Conservation (phyloP, 2,113 vertebrate genomes). For the Oreotrochilus melanogaster region DNA sequence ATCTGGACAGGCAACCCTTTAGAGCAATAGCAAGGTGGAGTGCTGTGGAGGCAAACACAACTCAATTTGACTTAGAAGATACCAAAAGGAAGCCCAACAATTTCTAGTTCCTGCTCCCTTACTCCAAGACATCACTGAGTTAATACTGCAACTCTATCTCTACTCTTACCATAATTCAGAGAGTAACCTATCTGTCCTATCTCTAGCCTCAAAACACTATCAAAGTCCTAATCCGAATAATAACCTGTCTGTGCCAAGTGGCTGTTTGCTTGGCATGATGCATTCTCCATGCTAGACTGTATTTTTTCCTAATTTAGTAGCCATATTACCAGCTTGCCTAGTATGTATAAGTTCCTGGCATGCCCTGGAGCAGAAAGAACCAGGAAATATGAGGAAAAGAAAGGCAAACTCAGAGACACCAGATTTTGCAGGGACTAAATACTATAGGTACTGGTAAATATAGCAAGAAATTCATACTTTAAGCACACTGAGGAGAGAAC, state of each 20-base stretch:
- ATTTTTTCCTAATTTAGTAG: background rate
- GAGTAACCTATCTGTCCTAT: background rate
- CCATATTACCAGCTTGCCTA: background rate
- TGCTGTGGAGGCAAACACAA: rapidly evolving
- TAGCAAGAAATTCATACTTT: background rate
- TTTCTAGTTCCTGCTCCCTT: background rate
- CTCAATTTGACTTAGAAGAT: background rate
- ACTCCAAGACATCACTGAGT: background rate
- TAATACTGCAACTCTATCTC: background rate
- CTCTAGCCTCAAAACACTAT: background rate
- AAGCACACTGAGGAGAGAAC: background rate
- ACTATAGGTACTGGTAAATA: background rate
- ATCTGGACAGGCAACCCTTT: background rate
- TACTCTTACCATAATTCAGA: background rate
- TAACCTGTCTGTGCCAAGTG: background rate
- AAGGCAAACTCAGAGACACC: background rate
- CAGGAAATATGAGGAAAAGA: background rate
- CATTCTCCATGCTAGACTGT: background rate
- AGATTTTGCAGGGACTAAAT: background rate
- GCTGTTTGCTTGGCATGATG: background rate
- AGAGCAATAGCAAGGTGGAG: background rate
- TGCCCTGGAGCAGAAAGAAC: background rate
- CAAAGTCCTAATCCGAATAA: background rate
- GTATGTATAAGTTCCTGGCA: background rate
- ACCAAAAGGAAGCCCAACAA: background rate